Evolutionary conservation across 2,888 invertebrate species (phyloP).

Genomic region (Linyphia triangularis): DNA sequence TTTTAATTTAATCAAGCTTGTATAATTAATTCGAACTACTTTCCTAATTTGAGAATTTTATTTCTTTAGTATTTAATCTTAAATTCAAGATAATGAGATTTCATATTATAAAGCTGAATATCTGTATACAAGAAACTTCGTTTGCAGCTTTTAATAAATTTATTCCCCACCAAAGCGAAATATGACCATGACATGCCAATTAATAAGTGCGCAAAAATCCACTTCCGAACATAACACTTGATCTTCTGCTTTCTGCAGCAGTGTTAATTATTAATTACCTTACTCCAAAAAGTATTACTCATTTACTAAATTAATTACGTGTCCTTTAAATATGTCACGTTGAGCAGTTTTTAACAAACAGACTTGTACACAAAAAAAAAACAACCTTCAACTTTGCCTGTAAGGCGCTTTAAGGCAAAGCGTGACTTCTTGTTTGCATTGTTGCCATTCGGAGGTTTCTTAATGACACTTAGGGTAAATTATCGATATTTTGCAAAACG

Average conservation of each 20-base stretch:
- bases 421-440: constrained; percentile 41
- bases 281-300: constrained; percentile 41
- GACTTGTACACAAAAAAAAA: constrained; percentile 18
- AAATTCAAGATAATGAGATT: too few relatives aligned
- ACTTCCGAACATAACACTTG: constrained; percentile 45
- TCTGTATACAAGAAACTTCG: too few relatives aligned
- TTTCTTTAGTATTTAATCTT: too few relatives aligned
- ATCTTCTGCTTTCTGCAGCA: constrained; percentile 11
- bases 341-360: constrained; percentile 22
- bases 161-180: background rate
- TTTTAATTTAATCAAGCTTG: too few relatives aligned
- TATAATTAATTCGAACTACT: too few relatives aligned
- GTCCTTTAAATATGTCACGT: constrained; percentile 55
- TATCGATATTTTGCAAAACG: constrained; percentile 3
- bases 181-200: constrained; percentile 18
- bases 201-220: constrained; percentile 8
- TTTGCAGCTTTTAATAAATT: constrained; percentile 25
- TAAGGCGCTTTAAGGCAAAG: background rate
- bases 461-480: constrained; percentile 22
- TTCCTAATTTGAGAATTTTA: too few relatives aligned
- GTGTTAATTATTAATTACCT: constrained; percentile 61
- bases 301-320: constrained; percentile 60
- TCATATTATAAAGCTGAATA: too few relatives aligned
- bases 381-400: constrained; percentile 2
- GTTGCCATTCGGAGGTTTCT: constrained; percentile 9